A percentile compares a stretch with the other conserved stretches of the same genome.
These are phyloP conservation scores for Lissocephala sabroskyi DNA, from an alignment of 2,888 invertebrate genomes.

Conservation along the genomic window DNA sequence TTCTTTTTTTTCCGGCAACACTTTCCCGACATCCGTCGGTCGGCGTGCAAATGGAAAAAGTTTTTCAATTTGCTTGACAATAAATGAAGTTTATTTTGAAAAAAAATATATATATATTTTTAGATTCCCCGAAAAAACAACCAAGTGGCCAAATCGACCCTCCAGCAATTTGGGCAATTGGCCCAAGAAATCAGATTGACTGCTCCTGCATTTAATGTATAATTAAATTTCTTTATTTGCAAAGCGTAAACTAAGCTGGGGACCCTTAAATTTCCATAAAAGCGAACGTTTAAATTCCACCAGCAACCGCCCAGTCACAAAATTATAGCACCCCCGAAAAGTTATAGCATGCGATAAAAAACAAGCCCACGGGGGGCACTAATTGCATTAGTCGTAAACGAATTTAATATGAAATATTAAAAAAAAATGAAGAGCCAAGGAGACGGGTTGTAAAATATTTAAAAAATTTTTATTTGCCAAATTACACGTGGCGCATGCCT, in stretches of 20 bases:
- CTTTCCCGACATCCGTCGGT: slow-evolving; percentile 13
- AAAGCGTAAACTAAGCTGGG: too few relatives aligned
- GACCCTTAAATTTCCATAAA: too few relatives aligned
- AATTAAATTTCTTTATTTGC: too few relatives aligned
- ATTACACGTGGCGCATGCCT: slow-evolving; percentile 8
- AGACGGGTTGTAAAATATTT: too few relatives aligned
- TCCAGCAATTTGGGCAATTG: too few relatives aligned
- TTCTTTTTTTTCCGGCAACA: slow-evolving; percentile 1
- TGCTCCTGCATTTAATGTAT: too few relatives aligned
- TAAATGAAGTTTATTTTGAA: slow-evolving; percentile 47
- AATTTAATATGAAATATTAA: slow-evolving; percentile 27
- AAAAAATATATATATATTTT: too few relatives aligned
- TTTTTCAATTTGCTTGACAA: slow-evolving; percentile 59
- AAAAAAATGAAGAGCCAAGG: too few relatives aligned
- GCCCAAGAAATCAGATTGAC: too few relatives aligned
- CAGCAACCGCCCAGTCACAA: slow-evolving; percentile 46
- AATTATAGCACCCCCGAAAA: slow-evolving; percentile 42
- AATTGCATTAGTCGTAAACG: slow-evolving; percentile 40
- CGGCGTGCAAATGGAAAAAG: slow-evolving; percentile 52
- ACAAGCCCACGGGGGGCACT: slow-evolving; percentile 33
- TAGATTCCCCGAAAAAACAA: too few relatives aligned
- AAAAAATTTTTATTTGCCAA: background rate
- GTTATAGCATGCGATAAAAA: slow-evolving; percentile 57
- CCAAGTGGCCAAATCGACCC: too few relatives aligned
- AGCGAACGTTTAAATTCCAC: too few relatives aligned